A percentile compares a stretch with the other conserved stretches of the same genome.
Conservation (phyloP, 2,888 invertebrate genomes). For the Pocota personata region DNA sequence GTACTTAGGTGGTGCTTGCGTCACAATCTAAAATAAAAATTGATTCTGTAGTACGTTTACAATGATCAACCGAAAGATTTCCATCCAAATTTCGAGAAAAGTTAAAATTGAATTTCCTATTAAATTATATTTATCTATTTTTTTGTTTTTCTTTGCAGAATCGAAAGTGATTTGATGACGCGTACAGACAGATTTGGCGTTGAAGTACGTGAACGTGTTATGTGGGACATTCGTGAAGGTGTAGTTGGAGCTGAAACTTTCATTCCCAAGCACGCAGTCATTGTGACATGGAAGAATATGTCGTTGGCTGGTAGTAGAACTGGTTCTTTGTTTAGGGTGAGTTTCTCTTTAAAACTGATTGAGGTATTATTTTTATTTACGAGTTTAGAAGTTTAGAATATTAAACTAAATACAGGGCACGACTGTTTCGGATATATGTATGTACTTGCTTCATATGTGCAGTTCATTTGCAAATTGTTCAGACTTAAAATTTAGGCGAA, state of each 20-base stretch:
- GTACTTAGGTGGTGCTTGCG: too few relatives aligned
- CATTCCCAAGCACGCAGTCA: slow-evolving; percentile 94
- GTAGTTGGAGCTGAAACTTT: slow-evolving; percentile 96
- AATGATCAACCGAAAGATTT: too few relatives aligned
- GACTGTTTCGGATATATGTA: too few relatives aligned
- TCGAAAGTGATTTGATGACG: slow-evolving; percentile 88
- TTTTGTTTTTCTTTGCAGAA: slow-evolving; percentile 80
- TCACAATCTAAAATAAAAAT: too few relatives aligned
- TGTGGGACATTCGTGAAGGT: slow-evolving; percentile 94
- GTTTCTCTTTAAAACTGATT: slow-evolving; percentile 73
- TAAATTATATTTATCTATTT: not conserved
- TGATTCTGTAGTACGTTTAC: too few relatives aligned
- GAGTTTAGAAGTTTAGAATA: too few relatives aligned
- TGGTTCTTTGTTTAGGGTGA: slow-evolving; percentile 88
- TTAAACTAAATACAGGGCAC: too few relatives aligned
- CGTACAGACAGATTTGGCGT: slow-evolving; percentile 93
- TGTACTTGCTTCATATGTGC: too few relatives aligned
- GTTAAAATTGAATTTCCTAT: too few relatives aligned
- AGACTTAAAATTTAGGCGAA: too few relatives aligned
- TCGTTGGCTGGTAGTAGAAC: slow-evolving; percentile 95
- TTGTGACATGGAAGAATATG: slow-evolving; percentile 98
- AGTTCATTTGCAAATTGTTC: too few relatives aligned
- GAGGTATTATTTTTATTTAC: not conserved
- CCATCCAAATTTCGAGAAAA: too few relatives aligned
- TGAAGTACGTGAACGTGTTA: slow-evolving; percentile 92